phyloP scores from a whole-genome alignment of 1,140 invertebrate species.

The Bathynomus jamesi region DNA sequence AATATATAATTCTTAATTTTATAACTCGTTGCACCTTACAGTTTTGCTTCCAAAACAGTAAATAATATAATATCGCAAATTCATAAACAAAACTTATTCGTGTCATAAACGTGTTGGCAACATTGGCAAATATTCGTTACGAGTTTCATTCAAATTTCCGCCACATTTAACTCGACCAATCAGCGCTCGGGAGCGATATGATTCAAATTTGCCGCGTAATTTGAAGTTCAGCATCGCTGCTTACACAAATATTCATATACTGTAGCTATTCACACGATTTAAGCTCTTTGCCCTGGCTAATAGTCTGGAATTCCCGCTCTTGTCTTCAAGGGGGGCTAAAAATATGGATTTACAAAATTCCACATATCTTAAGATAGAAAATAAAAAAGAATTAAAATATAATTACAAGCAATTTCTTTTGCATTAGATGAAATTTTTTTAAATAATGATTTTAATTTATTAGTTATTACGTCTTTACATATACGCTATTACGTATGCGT shows the following conservation, averaged over 20 bases:
- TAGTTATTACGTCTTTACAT: not conserved
- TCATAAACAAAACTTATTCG: conserved; percentile 50
- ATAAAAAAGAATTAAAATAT: not conserved
- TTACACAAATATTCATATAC: not conserved
- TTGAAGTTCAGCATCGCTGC: conserved; percentile 30
- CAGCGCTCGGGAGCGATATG: conserved; percentile 16
- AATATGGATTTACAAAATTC: not conserved
- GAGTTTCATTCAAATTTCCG: conserved; percentile 27
- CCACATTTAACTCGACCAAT: conserved; percentile 32
- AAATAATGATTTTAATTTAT: not conserved
- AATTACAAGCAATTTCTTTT: not conserved
- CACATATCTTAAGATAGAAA: not conserved
- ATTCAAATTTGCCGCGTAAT: conserved; percentile 33
- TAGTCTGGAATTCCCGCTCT: not conserved
- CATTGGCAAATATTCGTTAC: conserved; percentile 17
- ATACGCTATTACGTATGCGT: not conserved
- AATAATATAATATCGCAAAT: conserved; percentile 26
- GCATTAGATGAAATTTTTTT: not conserved
- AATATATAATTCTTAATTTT: not conserved
- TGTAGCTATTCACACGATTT: not conserved
- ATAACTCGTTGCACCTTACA: not conserved
- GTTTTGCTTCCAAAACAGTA: not conserved
- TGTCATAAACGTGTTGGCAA: conserved; percentile 45
- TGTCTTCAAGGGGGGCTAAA: not conserved
- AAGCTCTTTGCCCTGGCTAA: not conserved